A percentile compares a stretch with the other conserved stretches of the same genome.
Evolutionary conservation across 2,888 invertebrate genomes (phyloP).

Genomic region (Hololepta plana): DNA sequence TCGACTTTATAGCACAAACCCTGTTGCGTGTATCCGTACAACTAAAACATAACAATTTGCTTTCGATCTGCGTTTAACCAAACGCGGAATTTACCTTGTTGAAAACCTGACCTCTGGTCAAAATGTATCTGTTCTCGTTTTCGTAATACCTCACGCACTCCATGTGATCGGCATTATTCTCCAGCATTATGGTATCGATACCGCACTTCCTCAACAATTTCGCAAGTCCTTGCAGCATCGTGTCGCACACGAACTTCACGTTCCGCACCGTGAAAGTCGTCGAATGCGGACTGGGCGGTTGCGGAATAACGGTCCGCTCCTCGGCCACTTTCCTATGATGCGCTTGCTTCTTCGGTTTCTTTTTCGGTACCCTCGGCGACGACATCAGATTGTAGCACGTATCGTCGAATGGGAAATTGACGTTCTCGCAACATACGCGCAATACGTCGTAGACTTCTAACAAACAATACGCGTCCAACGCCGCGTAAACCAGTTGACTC

Average conservation of each 20-base stretch:
- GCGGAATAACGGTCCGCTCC: constrained; percentile 9
- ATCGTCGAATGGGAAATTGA: constrained; percentile 42
- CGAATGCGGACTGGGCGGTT: constrained; percentile 19
- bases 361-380: constrained; percentile 29
- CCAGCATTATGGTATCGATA: constrained; percentile 36
- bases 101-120: constrained; percentile 33
- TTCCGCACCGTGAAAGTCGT: constrained; percentile 16
- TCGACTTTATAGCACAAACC: constrained; percentile 40
- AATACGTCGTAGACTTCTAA: constrained; percentile 60
- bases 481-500: constrained; percentile 69
- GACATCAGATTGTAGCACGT: constrained; percentile 39
- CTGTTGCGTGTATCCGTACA: constrained; percentile 31
- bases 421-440: constrained; percentile 27
- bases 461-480: constrained; percentile 75
- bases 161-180: constrained; percentile 31
- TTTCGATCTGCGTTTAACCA: not conserved
- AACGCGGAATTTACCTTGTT: constrained; percentile 22
- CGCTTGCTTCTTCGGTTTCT: constrained; percentile 22
- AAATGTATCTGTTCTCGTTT: constrained; percentile 32
- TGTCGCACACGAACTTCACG: constrained; percentile 38
- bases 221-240: constrained; percentile 37
- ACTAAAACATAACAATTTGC: constrained; percentile 18
- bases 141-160: constrained; percentile 31
- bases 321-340: constrained; percentile 13
- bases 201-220: constrained; percentile 44